Percentiles rank a stretch among this genome's conserved stretches.
Evolutionary conservation across 1,140 invertebrate genomes (phyloP).

Genomic region (Latrodectus geometricus): DNA sequence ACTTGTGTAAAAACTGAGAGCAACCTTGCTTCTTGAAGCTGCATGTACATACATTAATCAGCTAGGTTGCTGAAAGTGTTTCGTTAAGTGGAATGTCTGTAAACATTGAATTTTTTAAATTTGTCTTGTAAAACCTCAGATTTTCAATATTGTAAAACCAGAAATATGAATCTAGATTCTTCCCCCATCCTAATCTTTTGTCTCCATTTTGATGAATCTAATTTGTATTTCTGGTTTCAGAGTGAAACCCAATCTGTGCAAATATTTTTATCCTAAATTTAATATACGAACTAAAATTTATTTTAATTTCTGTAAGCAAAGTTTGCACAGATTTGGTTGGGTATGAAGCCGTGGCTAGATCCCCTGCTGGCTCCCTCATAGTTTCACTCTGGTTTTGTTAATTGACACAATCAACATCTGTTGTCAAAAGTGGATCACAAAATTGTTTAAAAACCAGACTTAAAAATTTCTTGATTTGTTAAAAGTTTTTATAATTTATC

Average conservation of each 20-base stretch:
- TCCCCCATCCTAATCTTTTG: not conserved
- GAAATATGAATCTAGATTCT: not conserved
- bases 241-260: constrained; percentile 44
- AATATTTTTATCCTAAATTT: not conserved
- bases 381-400: constrained; percentile 16
- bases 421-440: too few relatives aligned
- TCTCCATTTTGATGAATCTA: not conserved
- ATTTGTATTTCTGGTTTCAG: not conserved
- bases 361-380: constrained; percentile 43
- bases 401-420: too few relatives aligned
- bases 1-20: not conserved
- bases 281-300: constrained; percentile 3
- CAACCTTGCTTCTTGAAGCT: not conserved
- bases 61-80: not conserved
- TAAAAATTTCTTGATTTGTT: too few relatives aligned
- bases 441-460: too few relatives aligned
- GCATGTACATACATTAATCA: not conserved
- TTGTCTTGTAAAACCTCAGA: constrained; percentile 47
- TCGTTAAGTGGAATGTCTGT: not conserved
- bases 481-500: too few relatives aligned
- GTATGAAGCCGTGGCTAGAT: constrained; percentile 16
- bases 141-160: constrained; percentile 14
- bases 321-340: constrained; percentile 30
- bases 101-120: constrained; percentile 1
- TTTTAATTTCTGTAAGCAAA: constrained; percentile 7